Evolutionary conservation across 37 sponge, comb jelly and placozoan species (phyloP), one percentile per base, ranked within the genome.

Genomic region (Theonella swinhoei): DNA sequence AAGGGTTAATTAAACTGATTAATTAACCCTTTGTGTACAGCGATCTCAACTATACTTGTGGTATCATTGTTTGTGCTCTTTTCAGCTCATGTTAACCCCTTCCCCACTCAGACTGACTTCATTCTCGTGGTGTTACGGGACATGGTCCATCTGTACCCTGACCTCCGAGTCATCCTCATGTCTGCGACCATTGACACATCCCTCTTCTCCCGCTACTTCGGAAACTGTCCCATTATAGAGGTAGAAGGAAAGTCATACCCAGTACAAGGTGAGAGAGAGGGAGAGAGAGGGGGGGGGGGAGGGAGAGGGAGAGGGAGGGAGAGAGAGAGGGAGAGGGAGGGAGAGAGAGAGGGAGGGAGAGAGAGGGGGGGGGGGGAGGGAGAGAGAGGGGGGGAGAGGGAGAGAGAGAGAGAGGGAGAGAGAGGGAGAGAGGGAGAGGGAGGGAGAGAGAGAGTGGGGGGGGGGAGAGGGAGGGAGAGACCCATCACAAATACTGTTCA

Each of bases 121-220:
- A 74, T 93, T 24, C 75, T 93, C 60, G 80, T 93, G 2, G 80
- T 89, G 17, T 62, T 93, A 23, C 79, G 94, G 20, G 94, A 89
- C 77, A 93, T 93, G 94, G 40, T 93, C 66, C 67, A 34, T 4
- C 75, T 71, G n/a, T 87, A 87, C 67, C 91, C 88, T 4, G 9
- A 28, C 9, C 82, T 84, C 35, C 80, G 83, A 62, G 85, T 94
- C 14, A 80, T 94, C 31, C 82, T 94, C 66, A 94, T 94, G 95
- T 94, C 95, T 1, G 95, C 95, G 5, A 94, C 95, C 22, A 87
- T 90, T 4, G 91, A 94, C 74, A 90, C 85, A 30, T 33, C 76
- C 39, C 76, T 90, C 39, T 90, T 94, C 72, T 79, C 84, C 24
- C 29, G 74, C 38, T 94, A 87, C 82, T 94, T 90, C 71, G 69